Conservation (phyloP, 2,113 vertebrate genomes). For the Ophiodon elongatus region DNA sequence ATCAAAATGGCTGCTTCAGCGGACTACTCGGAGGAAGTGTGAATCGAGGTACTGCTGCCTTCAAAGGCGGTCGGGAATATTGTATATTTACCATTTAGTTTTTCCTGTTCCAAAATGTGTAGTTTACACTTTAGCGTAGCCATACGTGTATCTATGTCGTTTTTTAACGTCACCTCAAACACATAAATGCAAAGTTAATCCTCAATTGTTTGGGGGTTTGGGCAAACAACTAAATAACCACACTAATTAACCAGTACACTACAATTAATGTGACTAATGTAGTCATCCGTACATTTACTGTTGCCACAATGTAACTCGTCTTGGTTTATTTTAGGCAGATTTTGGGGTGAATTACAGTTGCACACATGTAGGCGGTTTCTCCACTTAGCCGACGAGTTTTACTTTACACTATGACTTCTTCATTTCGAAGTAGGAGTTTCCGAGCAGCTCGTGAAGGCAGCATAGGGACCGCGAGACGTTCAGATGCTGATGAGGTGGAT, state of each 20-base stretch:
- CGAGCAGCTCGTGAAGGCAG: background rate
- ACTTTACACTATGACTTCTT: background rate
- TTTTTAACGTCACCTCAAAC: no score
- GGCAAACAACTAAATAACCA: background rate
- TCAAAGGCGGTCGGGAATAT: background rate
- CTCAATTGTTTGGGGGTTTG: no score
- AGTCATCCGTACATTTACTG: background rate
- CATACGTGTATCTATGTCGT: no score
- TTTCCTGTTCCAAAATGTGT: background rate
- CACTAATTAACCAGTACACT: background rate
- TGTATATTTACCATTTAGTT: background rate
- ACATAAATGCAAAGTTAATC: no score
- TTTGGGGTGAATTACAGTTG: background rate
- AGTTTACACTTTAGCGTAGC: no score
- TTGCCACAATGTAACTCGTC: background rate
- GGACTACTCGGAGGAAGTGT: slow-evolving; percentile 46
- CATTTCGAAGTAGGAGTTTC: background rate
- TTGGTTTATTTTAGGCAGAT: background rate
- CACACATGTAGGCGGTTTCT: no score
- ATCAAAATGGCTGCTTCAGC: slow-evolving; percentile 79
- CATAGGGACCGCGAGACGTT: background rate
- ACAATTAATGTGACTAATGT: background rate
- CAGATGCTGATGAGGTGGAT: slow-evolving; percentile 3
- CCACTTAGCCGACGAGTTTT: background rate
- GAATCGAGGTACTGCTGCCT: slow-evolving; percentile 44